These are phyloP conservation scores for Dorcus hopei DNA, from an alignment of 2,888 invertebrate species.

Conservation along the genomic window DNA sequence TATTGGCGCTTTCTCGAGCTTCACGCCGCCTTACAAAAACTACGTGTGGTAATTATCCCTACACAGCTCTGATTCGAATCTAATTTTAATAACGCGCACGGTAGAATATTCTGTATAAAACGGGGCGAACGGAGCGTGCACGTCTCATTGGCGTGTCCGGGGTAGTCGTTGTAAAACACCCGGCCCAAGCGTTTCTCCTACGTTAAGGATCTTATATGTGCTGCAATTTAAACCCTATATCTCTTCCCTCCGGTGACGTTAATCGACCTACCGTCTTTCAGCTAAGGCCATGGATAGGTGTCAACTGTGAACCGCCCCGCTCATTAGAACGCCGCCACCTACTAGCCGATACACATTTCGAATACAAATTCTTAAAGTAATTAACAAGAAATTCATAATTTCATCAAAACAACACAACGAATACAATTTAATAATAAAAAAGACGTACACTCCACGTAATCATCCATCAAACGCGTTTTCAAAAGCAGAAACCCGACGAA, in stretches of 20 bases:
- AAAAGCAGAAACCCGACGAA: too few species aligned
- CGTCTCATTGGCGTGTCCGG: slow-evolving; percentile 38
- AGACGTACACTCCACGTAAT: too few species aligned
- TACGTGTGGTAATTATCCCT: too few species aligned
- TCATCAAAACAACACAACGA: too few species aligned
- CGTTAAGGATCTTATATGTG: slow-evolving; percentile 46
- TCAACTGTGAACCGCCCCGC: slow-evolving; percentile 11
- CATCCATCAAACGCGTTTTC: too few species aligned
- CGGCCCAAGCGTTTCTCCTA: slow-evolving; percentile 41
- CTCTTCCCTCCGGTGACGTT: slow-evolving; percentile 49
- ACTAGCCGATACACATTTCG: too few species aligned
- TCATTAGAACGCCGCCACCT: slow-evolving; percentile 15
- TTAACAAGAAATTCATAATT: too few species aligned
- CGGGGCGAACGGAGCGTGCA: slow-evolving; percentile 41
- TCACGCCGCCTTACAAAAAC: too few species aligned
- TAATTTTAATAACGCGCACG: slow-evolving; percentile 15
- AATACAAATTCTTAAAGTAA: too few species aligned
- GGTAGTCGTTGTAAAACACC: slow-evolving; percentile 45
- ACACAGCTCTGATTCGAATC: slow-evolving; percentile 6
- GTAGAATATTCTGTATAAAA: slow-evolving; percentile 35
- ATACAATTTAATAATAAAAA: too few species aligned
- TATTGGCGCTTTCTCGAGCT: neutral
- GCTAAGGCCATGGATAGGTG: slow-evolving; percentile 34
- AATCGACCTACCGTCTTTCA: slow-evolving; percentile 49
- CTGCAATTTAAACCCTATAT: slow-evolving; percentile 51